Evolutionary conservation across 2,888 invertebrate species (phyloP).

Genomic region (Zelleria hepariella): DNA sequence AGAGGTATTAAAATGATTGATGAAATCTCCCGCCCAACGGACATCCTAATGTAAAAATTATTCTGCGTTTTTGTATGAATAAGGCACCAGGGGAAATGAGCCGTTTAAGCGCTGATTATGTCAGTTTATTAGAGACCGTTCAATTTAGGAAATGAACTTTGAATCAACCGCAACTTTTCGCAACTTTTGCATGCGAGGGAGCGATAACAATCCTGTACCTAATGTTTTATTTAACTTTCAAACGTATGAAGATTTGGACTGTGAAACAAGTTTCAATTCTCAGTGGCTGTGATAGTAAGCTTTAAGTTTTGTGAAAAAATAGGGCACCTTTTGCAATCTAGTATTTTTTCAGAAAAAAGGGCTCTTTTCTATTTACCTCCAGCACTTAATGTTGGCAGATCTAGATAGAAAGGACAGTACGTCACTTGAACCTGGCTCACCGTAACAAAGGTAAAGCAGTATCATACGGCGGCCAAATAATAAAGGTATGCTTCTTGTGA

Average conservation of each 20-base stretch:
- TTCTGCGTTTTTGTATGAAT: neutral
- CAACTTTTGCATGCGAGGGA: too few species aligned
- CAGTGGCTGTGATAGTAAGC: too few species aligned
- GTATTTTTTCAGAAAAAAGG: too few species aligned
- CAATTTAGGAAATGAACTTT: neutral
- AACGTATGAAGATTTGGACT: too few species aligned
- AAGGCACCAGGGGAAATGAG: neutral
- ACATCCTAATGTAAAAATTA: neutral
- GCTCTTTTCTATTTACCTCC: neutral
- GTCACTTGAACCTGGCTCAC: neutral
- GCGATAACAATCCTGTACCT: too few species aligned
- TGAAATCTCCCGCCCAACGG: neutral
- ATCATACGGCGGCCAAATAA: neutral
- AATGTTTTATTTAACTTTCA: too few species aligned
- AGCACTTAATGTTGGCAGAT: neutral
- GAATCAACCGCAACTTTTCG: too few species aligned
- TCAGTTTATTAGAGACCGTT: neutral
- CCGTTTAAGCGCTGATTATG: neutral
- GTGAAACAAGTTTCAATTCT: too few species aligned
- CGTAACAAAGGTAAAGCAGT: neutral
- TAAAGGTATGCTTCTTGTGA: slow-evolving; percentile 1
- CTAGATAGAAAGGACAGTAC: neutral
- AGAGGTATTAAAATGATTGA: slow-evolving; percentile 4
- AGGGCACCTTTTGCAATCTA: too few species aligned
- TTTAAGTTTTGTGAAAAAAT: too few species aligned